Percentiles rank a stretch among this genome's conserved stretches.
These are phyloP conservation scores for Chinchilla lanigera DNA, from an alignment of 2,113 vertebrate genomes.

Conservation along the genomic window DNA sequence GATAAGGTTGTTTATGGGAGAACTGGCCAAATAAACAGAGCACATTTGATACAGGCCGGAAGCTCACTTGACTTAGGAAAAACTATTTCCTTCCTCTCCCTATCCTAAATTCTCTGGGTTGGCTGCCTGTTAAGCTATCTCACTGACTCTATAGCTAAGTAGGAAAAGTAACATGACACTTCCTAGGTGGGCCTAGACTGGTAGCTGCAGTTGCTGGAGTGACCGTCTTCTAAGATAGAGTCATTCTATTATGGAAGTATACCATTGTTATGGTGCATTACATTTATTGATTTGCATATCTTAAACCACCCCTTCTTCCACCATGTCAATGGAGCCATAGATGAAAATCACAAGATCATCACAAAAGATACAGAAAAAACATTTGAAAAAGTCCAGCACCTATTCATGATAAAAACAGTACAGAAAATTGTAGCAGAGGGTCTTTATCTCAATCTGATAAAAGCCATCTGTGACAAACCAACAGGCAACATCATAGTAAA, in stretches of 20 bases:
- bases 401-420: background rate
- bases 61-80: background rate
- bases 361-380: background rate
- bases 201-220: background rate
- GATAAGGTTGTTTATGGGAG: conserved; percentile 34
- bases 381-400: background rate
- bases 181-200: background rate
- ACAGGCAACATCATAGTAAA: background rate
- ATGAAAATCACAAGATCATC: background rate
- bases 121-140: background rate
- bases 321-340: background rate
- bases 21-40: conserved; percentile 53
- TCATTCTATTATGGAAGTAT: background rate
- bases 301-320: background rate
- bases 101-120: background rate
- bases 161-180: background rate
- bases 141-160: background rate
- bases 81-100: conserved; percentile 3
- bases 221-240: background rate
- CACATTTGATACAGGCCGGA: background rate
- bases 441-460: background rate
- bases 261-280: background rate
- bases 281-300: background rate
- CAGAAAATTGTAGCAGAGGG: background rate
- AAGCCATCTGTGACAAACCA: background rate